Base-by-base conservation (phyloP, 2,113 vertebrate genomes). In the Hippocampus guttulatus region DNA sequence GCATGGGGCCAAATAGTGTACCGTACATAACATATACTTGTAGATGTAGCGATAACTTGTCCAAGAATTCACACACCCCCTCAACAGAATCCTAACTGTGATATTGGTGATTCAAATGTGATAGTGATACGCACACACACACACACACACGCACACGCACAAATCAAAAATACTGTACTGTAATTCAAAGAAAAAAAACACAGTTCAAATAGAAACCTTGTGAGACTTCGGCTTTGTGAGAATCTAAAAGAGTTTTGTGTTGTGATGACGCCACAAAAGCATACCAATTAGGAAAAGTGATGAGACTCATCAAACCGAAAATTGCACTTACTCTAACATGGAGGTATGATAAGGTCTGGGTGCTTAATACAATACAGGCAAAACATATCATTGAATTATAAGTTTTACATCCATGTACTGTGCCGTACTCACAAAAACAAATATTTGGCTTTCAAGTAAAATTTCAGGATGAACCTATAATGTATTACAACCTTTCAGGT, bases 71-170 rank as follows among this genome's bases (percentile, higher is more conserved):
- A 60, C 67, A 81, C 87, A 76, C 90, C 88, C 85, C 85, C 88
- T 86, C 85, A 91, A 84, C 90, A 91, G 85, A 88, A 78, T 77
- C 64, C 77, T 68, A 40, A 71, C 67, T 74, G 66, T 65, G 71
- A 63, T 43, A 41, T 74, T 69, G 73, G 67, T 69, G 75, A 69
- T 67, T 70, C 52, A 52, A 51, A 75, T 73, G 74, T 78, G 76
- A 58, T 72, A 65, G 51, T 77, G 58, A 47, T 33, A 60, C 30
- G 1, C 33, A 38, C 33, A 38, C 33, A 38, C 33, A 6, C 33
- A 38, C 33, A 6, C 33, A 38, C 33, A 6, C 33, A 38, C 64
- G 58, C 14, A 43, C 40, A 57, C n/a, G 61, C n/a, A 70, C 1
- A 51, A 5, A 52, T 1, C 16, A 0, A 27, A 8, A 60, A n/a